Evolutionary conservation across 1,140 invertebrate genomes (phyloP).

Genomic region (Drosophila saltans): DNA sequence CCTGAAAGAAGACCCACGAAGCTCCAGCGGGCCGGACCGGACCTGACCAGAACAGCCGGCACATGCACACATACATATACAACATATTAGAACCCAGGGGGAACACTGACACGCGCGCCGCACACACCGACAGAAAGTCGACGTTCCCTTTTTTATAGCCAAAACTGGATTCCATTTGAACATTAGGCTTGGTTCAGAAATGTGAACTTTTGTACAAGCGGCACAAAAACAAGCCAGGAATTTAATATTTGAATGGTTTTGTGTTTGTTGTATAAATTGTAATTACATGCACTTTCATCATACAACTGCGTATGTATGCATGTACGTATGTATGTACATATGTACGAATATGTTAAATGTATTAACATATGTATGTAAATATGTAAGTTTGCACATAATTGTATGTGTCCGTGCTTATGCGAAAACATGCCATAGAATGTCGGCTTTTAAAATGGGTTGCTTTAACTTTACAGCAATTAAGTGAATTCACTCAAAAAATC

Average conservation of each 20-base stretch:
- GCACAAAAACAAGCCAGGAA: conserved; percentile 14
- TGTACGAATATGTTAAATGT: neutral
- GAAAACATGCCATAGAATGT: conserved; percentile 50
- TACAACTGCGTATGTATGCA: conserved; percentile 26
- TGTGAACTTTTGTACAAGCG: conserved; percentile 49
- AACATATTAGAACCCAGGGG: too few species aligned
- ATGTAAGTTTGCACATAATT: neutral
- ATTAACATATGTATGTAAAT: neutral
- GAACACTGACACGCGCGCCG: too few species aligned
- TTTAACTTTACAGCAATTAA: conserved; percentile 63
- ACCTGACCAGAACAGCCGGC: conserved; percentile 44
- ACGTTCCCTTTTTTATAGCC: conserved; percentile 79
- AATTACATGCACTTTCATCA: conserved; percentile 79
- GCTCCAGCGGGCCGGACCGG: conserved; percentile 14
- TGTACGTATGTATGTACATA: conserved; percentile 3
- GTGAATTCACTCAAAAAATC: conserved; percentile 68
- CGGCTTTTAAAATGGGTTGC: conserved; percentile 69
- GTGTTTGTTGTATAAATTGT: conserved; percentile 69
- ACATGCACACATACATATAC: conserved; percentile 12
- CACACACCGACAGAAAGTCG: conserved; percentile 21
- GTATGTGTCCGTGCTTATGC: conserved; percentile 22
- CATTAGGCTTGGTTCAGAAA: conserved; percentile 53
- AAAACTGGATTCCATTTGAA: conserved; percentile 73
- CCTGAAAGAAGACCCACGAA: conserved; percentile 62
- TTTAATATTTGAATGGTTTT: conserved; percentile 73